Conservation (phyloP, 2,113 vertebrate genomes). For the Brachyhypopomus occidentalis region DNA sequence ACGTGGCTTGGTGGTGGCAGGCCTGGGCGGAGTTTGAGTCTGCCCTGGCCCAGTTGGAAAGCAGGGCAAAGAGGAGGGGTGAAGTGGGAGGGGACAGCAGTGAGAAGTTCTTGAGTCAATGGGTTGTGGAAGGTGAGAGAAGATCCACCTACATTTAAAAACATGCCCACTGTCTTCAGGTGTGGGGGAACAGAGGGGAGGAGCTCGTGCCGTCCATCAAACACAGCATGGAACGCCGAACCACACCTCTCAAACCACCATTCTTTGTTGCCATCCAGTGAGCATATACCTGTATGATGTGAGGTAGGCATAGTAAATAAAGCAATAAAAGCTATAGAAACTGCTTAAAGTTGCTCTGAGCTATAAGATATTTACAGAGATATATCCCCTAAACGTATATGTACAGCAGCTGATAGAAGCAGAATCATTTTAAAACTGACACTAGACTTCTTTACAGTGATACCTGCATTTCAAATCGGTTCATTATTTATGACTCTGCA, state of each 20-base stretch:
- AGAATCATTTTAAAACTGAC: no score
- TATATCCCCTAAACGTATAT: no score
- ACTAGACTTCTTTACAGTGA: no score
- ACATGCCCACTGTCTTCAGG: slow-evolving; percentile 69
- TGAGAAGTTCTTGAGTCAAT: slow-evolving; percentile 69
- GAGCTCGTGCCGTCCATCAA: slow-evolving; percentile 62
- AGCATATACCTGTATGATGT: slow-evolving; percentile 64
- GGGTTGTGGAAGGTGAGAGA: slow-evolving; percentile 71
- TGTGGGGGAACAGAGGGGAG: slow-evolving; percentile 66
- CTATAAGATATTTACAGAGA: background rate
- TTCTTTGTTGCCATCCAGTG: slow-evolving; percentile 45
- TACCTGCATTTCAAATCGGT: no score
- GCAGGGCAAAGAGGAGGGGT: slow-evolving; percentile 59
- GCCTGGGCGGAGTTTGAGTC: slow-evolving; percentile 62
- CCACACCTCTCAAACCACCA: slow-evolving; percentile 70
- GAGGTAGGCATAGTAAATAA: background rate
- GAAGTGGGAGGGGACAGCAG: slow-evolving; percentile 67
- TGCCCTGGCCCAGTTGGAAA: slow-evolving; percentile 66
- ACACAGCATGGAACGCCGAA: slow-evolving; percentile 54
- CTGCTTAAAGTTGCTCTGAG: background rate
- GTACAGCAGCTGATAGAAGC: no score
- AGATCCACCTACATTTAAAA: slow-evolving; percentile 69
- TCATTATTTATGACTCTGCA: no score
- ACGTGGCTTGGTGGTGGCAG: slow-evolving; percentile 65
- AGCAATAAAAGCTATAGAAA: background rate